These are phyloP conservation scores for Melanotaenia duboulayi DNA, from an alignment of 2,113 vertebrate species.

Conservation along the genomic window DNA sequence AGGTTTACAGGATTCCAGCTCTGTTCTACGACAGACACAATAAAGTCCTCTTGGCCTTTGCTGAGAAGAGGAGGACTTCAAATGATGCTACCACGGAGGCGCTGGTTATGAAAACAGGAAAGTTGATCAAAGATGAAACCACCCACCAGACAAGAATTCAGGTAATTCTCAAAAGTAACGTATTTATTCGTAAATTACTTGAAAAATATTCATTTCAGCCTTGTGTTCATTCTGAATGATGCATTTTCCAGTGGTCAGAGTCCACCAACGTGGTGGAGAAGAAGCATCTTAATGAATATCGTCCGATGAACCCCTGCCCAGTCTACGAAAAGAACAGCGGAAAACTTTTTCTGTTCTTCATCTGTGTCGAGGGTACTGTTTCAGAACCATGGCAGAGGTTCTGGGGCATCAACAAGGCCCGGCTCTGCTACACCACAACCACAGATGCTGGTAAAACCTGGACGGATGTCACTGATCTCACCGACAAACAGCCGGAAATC, in stretches of 20 bases:
- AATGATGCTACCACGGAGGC: background rate
- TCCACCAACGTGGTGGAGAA: background rate
- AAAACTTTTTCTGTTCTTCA: conserved; percentile 19
- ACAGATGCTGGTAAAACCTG: conserved; percentile 9
- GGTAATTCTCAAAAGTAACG: background rate
- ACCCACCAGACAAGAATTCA: background rate
- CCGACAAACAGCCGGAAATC: background rate
- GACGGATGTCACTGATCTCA: conserved; percentile 14
- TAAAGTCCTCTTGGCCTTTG: conserved; percentile 5
- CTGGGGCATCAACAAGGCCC: conserved; percentile 7
- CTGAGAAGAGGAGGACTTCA: background rate
- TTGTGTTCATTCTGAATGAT: background rate
- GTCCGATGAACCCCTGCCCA: background rate
- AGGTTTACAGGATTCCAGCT: conserved; percentile 6
- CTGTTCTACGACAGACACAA: background rate
- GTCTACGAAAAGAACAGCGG: background rate
- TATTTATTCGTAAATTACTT: background rate
- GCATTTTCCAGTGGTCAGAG: conserved; percentile 17
- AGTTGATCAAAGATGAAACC: background rate
- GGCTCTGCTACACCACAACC: conserved; percentile 24
- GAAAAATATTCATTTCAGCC: background rate
- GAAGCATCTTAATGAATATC: accelerated
- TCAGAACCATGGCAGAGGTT: conserved; percentile 8
- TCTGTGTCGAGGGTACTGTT: background rate
- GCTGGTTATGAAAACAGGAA: conserved; percentile 17